A percentile compares a stretch with the other conserved stretches of the same genome.
These are phyloP conservation scores for Dolichomitus sp. DNA, from an alignment of 2,888 invertebrate genomes.

Conservation along the genomic window DNA sequence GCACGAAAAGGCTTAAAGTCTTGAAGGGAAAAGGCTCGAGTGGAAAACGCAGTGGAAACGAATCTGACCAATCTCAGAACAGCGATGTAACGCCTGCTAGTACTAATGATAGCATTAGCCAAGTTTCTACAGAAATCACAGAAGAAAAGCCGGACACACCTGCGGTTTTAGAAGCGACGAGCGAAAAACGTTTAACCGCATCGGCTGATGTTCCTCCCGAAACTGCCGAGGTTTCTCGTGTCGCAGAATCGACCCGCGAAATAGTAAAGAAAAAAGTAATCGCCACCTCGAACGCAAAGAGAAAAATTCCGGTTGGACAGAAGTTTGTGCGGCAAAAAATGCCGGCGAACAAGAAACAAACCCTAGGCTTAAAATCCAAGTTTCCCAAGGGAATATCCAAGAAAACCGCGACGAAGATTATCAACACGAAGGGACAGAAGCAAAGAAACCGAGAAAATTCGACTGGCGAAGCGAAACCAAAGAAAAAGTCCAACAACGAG, in stretches of 20 bases:
- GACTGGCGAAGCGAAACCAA: slow-evolving; percentile 74
- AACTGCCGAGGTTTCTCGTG: neutral
- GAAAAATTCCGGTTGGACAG: slow-evolving; percentile 55
- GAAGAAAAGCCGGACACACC: slow-evolving; percentile 15
- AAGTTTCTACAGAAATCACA: neutral
- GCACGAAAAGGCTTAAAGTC: slow-evolving; percentile 81
- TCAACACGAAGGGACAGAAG: slow-evolving; percentile 58
- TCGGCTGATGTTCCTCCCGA: neutral
- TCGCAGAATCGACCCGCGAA: slow-evolving; percentile 13
- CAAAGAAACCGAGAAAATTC: slow-evolving; percentile 64
- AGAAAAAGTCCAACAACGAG: slow-evolving; percentile 89
- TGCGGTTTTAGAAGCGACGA: slow-evolving; percentile 25
- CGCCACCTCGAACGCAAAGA: slow-evolving; percentile 52
- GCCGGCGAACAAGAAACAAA: slow-evolving; percentile 67
- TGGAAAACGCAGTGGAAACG: slow-evolving; percentile 60
- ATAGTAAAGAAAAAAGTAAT: slow-evolving; percentile 56
- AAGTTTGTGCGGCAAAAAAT: slow-evolving; percentile 67
- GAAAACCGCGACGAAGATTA: slow-evolving; percentile 60
- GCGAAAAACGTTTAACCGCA: slow-evolving; percentile 69
- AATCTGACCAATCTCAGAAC: slow-evolving; percentile 25
- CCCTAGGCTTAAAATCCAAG: slow-evolving; percentile 43
- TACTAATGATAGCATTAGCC: slow-evolving; percentile 31
- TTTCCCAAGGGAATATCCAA: slow-evolving; percentile 46
- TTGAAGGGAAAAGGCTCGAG: slow-evolving; percentile 70
- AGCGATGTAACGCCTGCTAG: neutral